phyloP scores from a whole-genome alignment of 1,140 invertebrate genomes.

The Camponotus vicinus region DNA sequence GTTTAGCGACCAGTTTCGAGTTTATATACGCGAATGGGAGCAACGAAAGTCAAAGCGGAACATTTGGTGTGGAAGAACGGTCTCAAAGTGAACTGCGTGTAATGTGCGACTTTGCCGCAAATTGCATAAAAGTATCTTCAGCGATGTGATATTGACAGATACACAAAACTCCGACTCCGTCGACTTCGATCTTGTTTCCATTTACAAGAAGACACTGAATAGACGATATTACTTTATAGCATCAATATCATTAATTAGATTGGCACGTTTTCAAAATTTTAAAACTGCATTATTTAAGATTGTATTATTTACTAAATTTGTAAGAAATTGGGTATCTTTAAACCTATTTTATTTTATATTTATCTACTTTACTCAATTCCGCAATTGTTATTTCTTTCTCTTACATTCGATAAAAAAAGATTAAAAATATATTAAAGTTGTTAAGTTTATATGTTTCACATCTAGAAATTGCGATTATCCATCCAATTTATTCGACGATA shows the following conservation, averaged over 20 bases:
- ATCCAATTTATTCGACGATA: background rate
- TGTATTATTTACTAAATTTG: background rate
- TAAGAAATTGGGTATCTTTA: background rate
- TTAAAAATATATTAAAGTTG: too few species aligned
- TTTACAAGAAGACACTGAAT: background rate
- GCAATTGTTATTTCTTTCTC: background rate
- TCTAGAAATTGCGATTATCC: background rate
- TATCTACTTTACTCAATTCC: background rate
- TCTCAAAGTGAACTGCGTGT: slow-evolving; percentile 70
- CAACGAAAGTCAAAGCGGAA: slow-evolving; percentile 59
- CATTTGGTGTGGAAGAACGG: slow-evolving; percentile 63
- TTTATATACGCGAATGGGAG: slow-evolving; percentile 62
- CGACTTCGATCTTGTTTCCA: slow-evolving; percentile 32
- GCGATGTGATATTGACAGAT: slow-evolving; percentile 63
- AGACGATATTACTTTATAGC: background rate
- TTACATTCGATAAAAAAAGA: background rate
- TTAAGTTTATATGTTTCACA: too few species aligned
- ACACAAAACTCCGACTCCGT: background rate
- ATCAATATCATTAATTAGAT: slow-evolving; percentile 26
- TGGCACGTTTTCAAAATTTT: background rate
- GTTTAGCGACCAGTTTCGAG: slow-evolving; percentile 58
- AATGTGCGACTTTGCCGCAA: slow-evolving; percentile 69
- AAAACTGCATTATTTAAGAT: too few species aligned
- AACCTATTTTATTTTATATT: background rate
- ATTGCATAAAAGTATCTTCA: slow-evolving; percentile 70